Percentiles rank a stretch among this genome's conserved stretches.
Evolutionary conservation across 2,888 invertebrate species (phyloP).

Genomic region (Spilarctia lutea): DNA sequence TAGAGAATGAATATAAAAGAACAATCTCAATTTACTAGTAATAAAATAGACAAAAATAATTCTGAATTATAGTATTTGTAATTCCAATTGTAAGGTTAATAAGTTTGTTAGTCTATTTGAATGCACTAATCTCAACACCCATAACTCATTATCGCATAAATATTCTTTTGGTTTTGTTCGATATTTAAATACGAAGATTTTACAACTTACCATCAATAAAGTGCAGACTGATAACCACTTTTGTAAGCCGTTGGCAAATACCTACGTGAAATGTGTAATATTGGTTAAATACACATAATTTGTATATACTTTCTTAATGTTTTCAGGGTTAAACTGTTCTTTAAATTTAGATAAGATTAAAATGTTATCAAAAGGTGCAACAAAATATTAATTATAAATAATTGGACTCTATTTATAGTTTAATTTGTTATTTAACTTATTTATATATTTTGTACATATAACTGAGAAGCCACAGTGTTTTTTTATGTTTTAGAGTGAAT

Average conservation of each 20-base stretch:
- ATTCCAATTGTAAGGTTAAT: neutral
- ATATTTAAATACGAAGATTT: neutral
- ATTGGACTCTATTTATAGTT: too few species aligned
- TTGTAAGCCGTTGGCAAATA: neutral
- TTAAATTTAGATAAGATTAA: neutral
- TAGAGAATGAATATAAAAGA: conserved; percentile 33
- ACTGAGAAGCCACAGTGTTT: too few species aligned
- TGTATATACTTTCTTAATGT: neutral
- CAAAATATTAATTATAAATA: neutral
- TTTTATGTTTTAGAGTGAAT: too few species aligned
- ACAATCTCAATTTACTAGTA: conserved; percentile 26
- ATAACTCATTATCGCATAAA: neutral
- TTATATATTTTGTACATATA: too few species aligned
- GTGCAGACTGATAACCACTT: neutral
- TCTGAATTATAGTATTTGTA: neutral
- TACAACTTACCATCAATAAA: neutral
- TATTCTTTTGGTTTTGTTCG: neutral
- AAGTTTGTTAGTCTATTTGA: neutral
- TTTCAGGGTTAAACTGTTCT: neutral
- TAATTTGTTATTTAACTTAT: too few species aligned
- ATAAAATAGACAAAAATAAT: conserved; percentile 19
- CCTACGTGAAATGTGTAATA: neutral
- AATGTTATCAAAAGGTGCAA: neutral
- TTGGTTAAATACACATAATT: too few species aligned
- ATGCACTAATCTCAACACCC: neutral